Conservation (phyloP, 1,140 invertebrate species). For the Cryptotermes secundus region DNA sequence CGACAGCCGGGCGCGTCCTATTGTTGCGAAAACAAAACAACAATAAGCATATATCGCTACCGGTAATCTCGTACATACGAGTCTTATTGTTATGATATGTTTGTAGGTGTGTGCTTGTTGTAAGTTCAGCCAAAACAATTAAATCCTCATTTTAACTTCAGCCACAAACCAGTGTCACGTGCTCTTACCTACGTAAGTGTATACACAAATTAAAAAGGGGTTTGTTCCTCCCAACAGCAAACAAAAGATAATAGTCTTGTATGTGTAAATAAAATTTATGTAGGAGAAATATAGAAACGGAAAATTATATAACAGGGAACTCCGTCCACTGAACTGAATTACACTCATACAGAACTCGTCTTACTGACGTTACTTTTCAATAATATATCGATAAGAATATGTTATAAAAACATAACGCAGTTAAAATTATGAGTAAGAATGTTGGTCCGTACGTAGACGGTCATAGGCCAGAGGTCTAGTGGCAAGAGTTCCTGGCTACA, state of each 20-base stretch:
- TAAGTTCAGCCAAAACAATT: not conserved
- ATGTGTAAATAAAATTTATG: not conserved
- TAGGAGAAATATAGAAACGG: too few species aligned
- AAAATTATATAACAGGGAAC: too few species aligned
- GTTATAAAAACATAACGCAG: too few species aligned
- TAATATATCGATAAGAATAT: too few species aligned
- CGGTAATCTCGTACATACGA: not conserved
- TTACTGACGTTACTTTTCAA: too few species aligned
- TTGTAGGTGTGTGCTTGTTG: not conserved
- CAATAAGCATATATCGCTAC: conserved; percentile 8
- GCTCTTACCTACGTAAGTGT: not conserved
- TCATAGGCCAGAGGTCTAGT: too few species aligned
- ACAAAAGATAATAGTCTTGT: not conserved
- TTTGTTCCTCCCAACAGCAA: not conserved
- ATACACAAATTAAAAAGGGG: not conserved
- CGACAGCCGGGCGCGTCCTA: not conserved
- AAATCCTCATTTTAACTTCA: not conserved
- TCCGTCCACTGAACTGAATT: too few species aligned
- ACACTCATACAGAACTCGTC: too few species aligned
- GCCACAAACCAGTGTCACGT: not conserved
- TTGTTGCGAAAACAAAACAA: not conserved
- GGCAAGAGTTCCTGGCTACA: too few species aligned
- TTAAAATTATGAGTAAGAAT: too few species aligned
- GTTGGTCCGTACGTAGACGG: too few species aligned
- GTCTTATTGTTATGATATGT: conserved; percentile 10